phyloP scores from a whole-genome alignment of 2,113 vertebrate genomes.

The Stercorarius parasiticus region DNA sequence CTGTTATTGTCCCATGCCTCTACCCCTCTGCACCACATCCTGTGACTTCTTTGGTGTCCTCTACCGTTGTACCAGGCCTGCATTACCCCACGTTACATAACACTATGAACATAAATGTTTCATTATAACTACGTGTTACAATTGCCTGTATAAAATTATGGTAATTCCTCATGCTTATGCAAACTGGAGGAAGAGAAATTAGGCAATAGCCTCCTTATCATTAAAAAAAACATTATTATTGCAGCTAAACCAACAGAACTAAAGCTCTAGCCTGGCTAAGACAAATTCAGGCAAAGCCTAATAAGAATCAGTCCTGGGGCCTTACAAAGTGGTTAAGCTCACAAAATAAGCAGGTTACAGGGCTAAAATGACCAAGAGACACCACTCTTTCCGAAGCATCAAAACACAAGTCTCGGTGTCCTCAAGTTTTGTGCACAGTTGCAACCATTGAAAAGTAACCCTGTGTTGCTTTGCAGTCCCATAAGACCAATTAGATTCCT shows the following conservation, averaged over 20 bases:
- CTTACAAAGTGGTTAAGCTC: neutral
- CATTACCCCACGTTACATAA: neutral
- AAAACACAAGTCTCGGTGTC: neutral
- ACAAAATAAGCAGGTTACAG: neutral
- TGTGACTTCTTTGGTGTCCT: neutral
- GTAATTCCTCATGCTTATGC: neutral
- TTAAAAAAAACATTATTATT: neutral
- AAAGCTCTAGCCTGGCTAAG: neutral
- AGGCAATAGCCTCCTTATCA: neutral
- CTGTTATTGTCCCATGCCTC: neutral
- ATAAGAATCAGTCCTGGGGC: neutral
- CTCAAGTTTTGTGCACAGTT: neutral
- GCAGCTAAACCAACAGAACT: neutral
- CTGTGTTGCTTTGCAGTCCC: neutral
- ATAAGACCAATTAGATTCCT: conserved; percentile 24
- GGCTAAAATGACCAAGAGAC: neutral
- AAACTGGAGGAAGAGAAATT: neutral
- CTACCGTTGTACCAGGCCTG: neutral
- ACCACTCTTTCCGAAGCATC: neutral
- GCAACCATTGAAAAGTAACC: neutral
- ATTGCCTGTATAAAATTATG: neutral
- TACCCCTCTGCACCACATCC: neutral
- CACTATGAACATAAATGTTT: neutral
- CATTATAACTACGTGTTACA: neutral
- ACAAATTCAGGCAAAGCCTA: neutral